Conservation (phyloP, 1,140 invertebrate species). For the Pissodes strobi region DNA sequence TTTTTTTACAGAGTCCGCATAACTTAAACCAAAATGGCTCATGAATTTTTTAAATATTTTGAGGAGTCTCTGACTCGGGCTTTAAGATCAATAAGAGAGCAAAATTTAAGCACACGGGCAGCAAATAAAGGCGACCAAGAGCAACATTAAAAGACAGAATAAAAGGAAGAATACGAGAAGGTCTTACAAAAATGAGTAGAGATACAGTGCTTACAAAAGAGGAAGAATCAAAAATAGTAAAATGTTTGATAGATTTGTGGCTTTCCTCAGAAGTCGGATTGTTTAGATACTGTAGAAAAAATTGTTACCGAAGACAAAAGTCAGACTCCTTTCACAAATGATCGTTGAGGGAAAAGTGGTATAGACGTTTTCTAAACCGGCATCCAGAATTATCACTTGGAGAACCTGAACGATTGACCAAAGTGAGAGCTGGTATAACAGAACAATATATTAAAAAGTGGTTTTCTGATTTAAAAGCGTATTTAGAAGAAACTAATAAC, state of each 20-base stretch:
- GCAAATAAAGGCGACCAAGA: constrained; percentile 18
- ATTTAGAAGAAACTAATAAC: constrained; percentile 20
- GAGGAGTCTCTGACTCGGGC: constrained; percentile 14
- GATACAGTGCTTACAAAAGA: constrained; percentile 12
- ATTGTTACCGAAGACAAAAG: constrained; percentile 11
- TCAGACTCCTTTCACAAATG: constrained; percentile 34
- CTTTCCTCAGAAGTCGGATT: background rate
- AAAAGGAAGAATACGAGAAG: constrained; percentile 29
- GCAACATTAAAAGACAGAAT: constrained; percentile 33
- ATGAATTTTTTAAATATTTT: constrained; percentile 22
- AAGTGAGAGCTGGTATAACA: constrained; percentile 24
- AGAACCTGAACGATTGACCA: constrained; percentile 22
- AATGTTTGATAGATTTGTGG: constrained; percentile 21
- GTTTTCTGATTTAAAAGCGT: constrained; percentile 29
- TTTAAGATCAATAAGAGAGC: constrained; percentile 18
- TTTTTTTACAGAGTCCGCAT: constrained; percentile 5
- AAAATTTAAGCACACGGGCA: constrained; percentile 25
- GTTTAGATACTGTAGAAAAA: background rate
- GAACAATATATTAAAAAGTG: constrained; percentile 32
- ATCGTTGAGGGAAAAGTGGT: constrained; percentile 25
- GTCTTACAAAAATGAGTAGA: constrained; percentile 14
- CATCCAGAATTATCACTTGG: constrained; percentile 18
- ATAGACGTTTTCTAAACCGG: constrained; percentile 20
- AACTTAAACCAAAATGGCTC: constrained; percentile 4
- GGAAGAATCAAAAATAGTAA: constrained; percentile 25